Percentiles rank a stretch among this genome's conserved stretches.
Conservation (phyloP, 1,140 invertebrate species). For the Drosophila takahashii region DNA sequence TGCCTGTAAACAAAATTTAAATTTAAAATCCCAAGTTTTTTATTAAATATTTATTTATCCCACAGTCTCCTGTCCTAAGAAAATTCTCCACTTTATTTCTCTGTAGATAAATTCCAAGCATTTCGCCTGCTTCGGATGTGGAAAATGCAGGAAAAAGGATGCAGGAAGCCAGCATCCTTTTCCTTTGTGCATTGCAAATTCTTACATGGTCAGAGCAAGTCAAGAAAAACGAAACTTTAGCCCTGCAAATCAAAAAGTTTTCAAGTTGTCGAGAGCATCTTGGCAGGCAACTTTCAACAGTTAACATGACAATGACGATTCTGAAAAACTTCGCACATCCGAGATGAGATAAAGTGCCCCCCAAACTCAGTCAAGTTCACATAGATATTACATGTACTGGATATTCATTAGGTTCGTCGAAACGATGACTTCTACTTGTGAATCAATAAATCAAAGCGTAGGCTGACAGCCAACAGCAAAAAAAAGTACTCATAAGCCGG, state of each 20-base stretch:
- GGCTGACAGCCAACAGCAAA: slow-evolving; percentile 25
- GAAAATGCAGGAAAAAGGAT: slow-evolving; percentile 24
- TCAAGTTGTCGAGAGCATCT: slow-evolving; percentile 34
- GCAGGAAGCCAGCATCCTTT: slow-evolving; percentile 21
- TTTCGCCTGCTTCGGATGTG: slow-evolving; percentile 11
- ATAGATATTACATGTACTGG: slow-evolving; percentile 17
- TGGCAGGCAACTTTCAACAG: slow-evolving; percentile 37
- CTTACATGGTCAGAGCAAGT: slow-evolving; percentile 31
- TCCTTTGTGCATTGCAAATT: slow-evolving; percentile 38
- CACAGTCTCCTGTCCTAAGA: neutral
- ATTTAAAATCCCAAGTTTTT: no score
- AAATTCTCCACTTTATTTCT: neutral
- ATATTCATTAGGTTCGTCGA: slow-evolving; percentile 20
- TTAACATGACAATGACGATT: slow-evolving; percentile 38
- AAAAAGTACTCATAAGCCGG: slow-evolving; percentile 25
- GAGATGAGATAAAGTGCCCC: slow-evolving; percentile 23
- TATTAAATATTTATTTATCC: no score
- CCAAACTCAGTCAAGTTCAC: slow-evolving; percentile 13
- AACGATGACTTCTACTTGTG: slow-evolving; percentile 21
- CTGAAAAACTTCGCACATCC: slow-evolving; percentile 29
- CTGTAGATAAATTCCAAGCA: slow-evolving; percentile 14
- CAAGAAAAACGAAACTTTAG: slow-evolving; percentile 32
- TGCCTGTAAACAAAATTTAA: no score
- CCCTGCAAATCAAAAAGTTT: slow-evolving; percentile 37
- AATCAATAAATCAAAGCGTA: slow-evolving; percentile 47